Percentiles rank a stretch among this genome's conserved stretches.
Conservation (phyloP, 2,797 vertebrate species). For the Taeniopygia guttata region DNA sequence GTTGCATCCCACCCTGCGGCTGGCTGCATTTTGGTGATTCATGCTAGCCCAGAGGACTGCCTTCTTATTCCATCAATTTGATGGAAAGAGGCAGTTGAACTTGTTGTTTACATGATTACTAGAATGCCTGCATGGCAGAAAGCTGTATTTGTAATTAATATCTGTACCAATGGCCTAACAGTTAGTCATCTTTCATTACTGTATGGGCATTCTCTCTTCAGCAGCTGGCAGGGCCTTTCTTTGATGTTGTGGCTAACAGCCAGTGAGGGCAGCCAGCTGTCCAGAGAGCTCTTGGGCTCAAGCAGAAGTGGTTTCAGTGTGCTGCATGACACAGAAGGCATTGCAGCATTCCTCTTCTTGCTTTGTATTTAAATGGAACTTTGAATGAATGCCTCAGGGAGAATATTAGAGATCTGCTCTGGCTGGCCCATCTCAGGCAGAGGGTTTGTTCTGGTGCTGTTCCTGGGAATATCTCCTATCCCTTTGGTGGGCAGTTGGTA, state of each 20-base stretch:
- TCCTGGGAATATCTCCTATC: background rate
- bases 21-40: slow-evolving; percentile 38
- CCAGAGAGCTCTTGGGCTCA: background rate
- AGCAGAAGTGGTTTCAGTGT: background rate
- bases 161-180: background rate
- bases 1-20: slow-evolving; percentile 8
- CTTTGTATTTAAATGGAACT: background rate
- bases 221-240: background rate
- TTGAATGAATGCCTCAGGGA: background rate
- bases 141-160: slow-evolving; percentile 35
- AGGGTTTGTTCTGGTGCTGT: background rate
- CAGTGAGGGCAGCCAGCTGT: background rate
- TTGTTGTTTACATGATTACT: background rate
- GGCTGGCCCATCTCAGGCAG: background rate
- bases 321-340: background rate
- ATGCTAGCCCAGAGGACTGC: background rate
- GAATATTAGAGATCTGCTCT: background rate
- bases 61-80: slow-evolving; percentile 2
- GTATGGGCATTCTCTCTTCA: background rate
- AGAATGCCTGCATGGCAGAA: slow-evolving; percentile 1
- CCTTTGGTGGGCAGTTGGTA: background rate
- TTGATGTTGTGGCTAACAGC: background rate
- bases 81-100: slow-evolving; percentile 15
- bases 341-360: background rate
- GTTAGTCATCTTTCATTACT: background rate